A percentile compares a stretch with the other conserved stretches of the same genome.
Conservation (phyloP, 1,140 invertebrate genomes). For the Thaumetopoea pityocampa region DNA sequence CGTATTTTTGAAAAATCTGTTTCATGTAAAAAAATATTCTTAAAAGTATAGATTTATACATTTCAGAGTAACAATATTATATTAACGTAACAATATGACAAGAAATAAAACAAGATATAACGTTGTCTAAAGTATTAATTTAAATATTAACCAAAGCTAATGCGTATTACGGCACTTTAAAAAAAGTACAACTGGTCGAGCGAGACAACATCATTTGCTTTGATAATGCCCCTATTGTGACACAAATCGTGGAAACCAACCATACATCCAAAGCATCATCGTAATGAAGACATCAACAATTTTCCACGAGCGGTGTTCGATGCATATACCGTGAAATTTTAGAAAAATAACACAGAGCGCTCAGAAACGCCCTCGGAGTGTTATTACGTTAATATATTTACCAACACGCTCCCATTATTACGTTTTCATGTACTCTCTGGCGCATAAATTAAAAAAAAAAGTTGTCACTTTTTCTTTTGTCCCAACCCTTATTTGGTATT, state of each 20-base stretch:
- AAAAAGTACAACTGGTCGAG: conserved; percentile 1
- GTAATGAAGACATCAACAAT: conserved; percentile 64
- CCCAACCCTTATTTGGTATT: conserved; percentile 73
- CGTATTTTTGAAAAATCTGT: too few species aligned
- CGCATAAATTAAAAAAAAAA: conserved; percentile 74
- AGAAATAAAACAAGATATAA: too few species aligned
- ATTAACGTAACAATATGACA: too few species aligned
- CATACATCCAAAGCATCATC: conserved; percentile 12
- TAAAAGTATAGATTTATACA: too few species aligned
- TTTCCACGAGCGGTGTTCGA: conserved; percentile 55
- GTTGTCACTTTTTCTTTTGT: conserved; percentile 73
- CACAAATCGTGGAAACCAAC: conserved; percentile 21
- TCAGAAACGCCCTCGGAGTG: conserved; percentile 48
- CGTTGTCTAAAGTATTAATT: too few species aligned
- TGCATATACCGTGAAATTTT: conserved; percentile 72
- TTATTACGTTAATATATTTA: conserved; percentile 75
- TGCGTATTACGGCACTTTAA: background rate
- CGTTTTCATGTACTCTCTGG: conserved; percentile 72
- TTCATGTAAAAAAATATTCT: too few species aligned
- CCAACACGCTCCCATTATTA: conserved; percentile 74
- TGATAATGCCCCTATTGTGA: conserved; percentile 20
- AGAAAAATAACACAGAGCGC: conserved; percentile 54
- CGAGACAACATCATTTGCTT: conserved; percentile 25
- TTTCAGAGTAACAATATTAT: too few species aligned
- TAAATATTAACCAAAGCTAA: too few species aligned